Evolutionary conservation across 2,888 invertebrate genomes (phyloP).

Genomic region (Glyphotaelius pellucidus): DNA sequence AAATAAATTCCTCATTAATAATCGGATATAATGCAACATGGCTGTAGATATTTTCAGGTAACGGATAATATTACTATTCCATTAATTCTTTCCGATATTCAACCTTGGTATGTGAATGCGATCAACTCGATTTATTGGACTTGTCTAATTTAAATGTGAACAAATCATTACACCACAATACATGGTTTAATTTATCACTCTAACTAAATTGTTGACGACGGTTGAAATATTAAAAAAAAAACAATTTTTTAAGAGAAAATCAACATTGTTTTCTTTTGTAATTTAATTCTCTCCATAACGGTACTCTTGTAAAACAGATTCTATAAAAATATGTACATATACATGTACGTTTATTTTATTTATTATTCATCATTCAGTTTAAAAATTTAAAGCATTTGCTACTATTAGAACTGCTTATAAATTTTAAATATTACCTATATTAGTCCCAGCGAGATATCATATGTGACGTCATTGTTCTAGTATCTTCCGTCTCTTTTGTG

Average conservation of each 20-base stretch:
- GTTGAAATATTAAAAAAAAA: background rate
- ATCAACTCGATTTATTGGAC: slow-evolving; percentile 16
- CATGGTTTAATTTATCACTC: background rate
- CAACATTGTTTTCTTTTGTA: background rate
- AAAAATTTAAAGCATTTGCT: too few relatives aligned
- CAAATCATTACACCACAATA: background rate
- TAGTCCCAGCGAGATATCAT: too few relatives aligned
- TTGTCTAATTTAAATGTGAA: slow-evolving; percentile 25
- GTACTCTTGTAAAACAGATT: too few relatives aligned
- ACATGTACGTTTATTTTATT: too few relatives aligned
- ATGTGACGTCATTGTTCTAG: too few relatives aligned
- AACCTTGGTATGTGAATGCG: slow-evolving; percentile 27
- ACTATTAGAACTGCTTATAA: too few relatives aligned
- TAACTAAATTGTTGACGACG: background rate
- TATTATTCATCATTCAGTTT: too few relatives aligned
- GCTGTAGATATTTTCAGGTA: background rate
- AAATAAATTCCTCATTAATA: background rate
- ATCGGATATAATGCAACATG: background rate
- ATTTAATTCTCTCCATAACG: background rate
- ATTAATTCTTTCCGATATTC: slow-evolving; percentile 11
- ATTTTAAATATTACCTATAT: too few relatives aligned
- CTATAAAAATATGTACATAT: too few relatives aligned
- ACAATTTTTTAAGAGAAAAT: background rate
- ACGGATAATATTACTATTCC: slow-evolving; percentile 7
- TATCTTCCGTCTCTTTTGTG: too few relatives aligned